Conservation (phyloP, 2,888 invertebrate genomes). For the Drosophila aldrichi region DNA sequence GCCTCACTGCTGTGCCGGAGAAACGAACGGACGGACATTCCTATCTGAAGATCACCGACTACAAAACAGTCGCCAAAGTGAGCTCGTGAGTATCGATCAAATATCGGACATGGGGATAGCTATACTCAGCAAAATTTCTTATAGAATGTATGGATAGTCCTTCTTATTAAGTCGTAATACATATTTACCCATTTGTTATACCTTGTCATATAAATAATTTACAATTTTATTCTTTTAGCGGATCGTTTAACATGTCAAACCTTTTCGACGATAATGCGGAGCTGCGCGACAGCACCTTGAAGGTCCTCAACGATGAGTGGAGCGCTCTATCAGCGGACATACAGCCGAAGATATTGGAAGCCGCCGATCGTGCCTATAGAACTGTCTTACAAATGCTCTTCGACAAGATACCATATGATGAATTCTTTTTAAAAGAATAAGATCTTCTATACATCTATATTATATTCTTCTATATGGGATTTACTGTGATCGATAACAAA, state of each 20-base stretch:
- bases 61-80: conserved; percentile 46
- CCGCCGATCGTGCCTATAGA: conserved; percentile 20
- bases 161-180: too few relatives aligned
- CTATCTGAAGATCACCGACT: conserved; percentile 57
- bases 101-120: neutral
- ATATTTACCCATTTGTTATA: too few relatives aligned
- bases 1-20: conserved; percentile 39
- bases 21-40: conserved; percentile 59
- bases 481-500: neutral
- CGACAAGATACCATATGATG: conserved; percentile 67
- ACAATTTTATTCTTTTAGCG: conserved; percentile 40
- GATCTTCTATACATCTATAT: neutral
- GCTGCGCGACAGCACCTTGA: conserved; percentile 69
- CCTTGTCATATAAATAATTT: neutral
- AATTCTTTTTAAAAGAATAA: conserved; percentile 44
- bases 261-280: conserved; percentile 69
- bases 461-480: neutral
- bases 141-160: neutral
- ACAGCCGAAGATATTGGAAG: conserved; percentile 61
- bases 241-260: conserved; percentile 66
- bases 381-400: conserved; percentile 40
- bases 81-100: conserved; percentile 50
- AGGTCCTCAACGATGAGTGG: conserved; percentile 73
- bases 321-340: conserved; percentile 60
- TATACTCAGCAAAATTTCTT: neutral